Evolutionary conservation across 2,113 vertebrate species (phyloP), one percentile per base, ranked within the genome.

Genomic region (Dunckerocampus dactyliophorus): DNA sequence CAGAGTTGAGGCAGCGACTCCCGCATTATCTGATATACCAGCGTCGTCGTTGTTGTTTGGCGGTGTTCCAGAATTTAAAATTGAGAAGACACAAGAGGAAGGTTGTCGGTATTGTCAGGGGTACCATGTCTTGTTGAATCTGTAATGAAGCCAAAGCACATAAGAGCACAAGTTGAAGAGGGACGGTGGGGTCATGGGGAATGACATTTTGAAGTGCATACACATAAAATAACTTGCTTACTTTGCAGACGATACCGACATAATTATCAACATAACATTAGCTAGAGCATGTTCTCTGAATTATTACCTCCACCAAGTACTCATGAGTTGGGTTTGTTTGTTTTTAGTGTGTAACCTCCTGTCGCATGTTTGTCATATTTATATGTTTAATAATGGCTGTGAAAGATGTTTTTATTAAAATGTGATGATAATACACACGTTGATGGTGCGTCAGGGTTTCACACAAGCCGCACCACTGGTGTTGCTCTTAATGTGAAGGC

Each of bases 121-220:
- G 69, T 62, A 46, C 45, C 28, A 4, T 51, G 77, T 72, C 72
- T 85, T 77, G 77, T 82, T 79, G 72, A 62, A 69, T 67, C 67
- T 76, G 84, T 82, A 77, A 72, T 11, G 0, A 47, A 65, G 79
- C 82, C 77, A 79, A 86, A 75, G 68, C 17, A 74, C 59, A 70
- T 75, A 67, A 58, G 50, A 67, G 71, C 39, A 49, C 62, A 69
- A 11, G 2, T 43, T 43, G 13, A 43, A 56, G 69, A 34, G 1
- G 46, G 58, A 53, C 7, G 22, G 3, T 10, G 59, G 59, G 48
- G 72, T 73, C 60, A 37, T 65, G 68, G 52, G 65, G 70, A 81
- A 81, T 85, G 74, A 82, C 69, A 75, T 54, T 77, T 79, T 82
- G 77, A 79, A 83, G 79, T 85, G 77, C 76, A 11, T 52, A 6